These are phyloP conservation scores for Ictidomys tridecemlineatus DNA, from an alignment of 2,113 vertebrate species.

Conservation along the genomic window DNA sequence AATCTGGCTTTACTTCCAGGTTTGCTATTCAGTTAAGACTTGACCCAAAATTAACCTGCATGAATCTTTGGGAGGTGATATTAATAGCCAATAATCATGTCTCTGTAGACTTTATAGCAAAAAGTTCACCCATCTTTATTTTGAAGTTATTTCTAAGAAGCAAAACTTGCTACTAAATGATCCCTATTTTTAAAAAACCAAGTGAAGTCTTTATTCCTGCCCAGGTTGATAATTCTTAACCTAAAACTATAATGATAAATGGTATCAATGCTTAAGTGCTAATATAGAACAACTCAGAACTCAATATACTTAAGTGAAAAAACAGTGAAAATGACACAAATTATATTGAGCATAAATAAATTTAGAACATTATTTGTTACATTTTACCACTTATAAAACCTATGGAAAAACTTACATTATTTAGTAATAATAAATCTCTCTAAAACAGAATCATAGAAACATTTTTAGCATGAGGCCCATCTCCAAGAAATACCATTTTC, in stretches of 20 bases:
- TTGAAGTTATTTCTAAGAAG: neutral
- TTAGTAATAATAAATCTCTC: neutral
- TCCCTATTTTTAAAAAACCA: neutral
- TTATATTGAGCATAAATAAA: neutral
- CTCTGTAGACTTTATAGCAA: neutral
- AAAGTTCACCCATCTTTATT: neutral
- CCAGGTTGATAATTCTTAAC: neutral
- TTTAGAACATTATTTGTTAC: constrained; percentile 8
- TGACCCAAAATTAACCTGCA: neutral
- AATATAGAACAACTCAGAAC: neutral
- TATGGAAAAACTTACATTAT: neutral
- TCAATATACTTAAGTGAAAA: constrained; percentile 5
- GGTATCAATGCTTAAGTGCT: neutral
- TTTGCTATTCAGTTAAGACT: neutral
- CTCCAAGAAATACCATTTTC: neutral
- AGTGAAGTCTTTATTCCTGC: neutral
- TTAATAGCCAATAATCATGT: neutral
- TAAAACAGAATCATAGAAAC: neutral
- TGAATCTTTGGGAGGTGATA: neutral
- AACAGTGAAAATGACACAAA: neutral
- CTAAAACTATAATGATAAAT: neutral
- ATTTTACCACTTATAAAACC: neutral
- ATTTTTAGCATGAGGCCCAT: neutral
- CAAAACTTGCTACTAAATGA: neutral
- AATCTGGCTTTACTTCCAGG: neutral